A percentile compares a stretch with the other conserved stretches of the same genome.
Conservation (phyloP, 2,113 vertebrate genomes). For the Galemys pyrenaicus region DNA sequence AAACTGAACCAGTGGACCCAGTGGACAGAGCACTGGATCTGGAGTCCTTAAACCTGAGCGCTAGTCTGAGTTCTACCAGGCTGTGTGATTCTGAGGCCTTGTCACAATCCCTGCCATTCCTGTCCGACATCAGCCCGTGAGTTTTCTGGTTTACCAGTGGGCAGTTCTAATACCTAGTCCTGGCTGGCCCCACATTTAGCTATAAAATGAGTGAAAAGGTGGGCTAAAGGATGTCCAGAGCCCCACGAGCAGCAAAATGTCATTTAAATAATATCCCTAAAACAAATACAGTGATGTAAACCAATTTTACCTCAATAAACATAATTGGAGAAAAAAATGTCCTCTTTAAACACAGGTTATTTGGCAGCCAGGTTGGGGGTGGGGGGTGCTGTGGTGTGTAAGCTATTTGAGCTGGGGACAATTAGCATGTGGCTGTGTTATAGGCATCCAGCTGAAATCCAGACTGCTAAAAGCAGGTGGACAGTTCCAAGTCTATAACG, state of each 20-base stretch:
- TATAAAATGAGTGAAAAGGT: slow-evolving; percentile 35
- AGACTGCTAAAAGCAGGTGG: slow-evolving; percentile 70
- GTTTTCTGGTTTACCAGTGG: slow-evolving; percentile 22
- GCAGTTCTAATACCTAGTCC: neutral
- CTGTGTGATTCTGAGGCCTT: slow-evolving; percentile 7
- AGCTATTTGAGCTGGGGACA: slow-evolving; percentile 53
- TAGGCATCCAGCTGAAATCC: slow-evolving; percentile 61
- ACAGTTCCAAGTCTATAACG: slow-evolving; percentile 69
- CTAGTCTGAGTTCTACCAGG: slow-evolving; percentile 14
- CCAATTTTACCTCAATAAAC: too few relatives aligned
- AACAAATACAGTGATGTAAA: too few relatives aligned
- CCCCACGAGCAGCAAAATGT: slow-evolving; percentile 16
- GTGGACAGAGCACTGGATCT: neutral
- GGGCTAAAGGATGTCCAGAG: slow-evolving; percentile 25
- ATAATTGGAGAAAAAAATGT: too few relatives aligned
- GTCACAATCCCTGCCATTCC: neutral
- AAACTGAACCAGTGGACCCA: neutral
- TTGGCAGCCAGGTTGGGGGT: slow-evolving; percentile 40
- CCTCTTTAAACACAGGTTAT: slow-evolving; percentile 50
- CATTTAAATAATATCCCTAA: neutral
- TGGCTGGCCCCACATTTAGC: neutral
- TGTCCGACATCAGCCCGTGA: neutral
- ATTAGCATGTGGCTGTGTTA: slow-evolving; percentile 47
- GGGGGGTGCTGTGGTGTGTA: slow-evolving; percentile 51
- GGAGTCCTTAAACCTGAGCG: neutral